A percentile compares a stretch with the other conserved stretches of the same genome.
Conservation (phyloP, 2,113 vertebrate species). For the Melanocharis versteri region DNA sequence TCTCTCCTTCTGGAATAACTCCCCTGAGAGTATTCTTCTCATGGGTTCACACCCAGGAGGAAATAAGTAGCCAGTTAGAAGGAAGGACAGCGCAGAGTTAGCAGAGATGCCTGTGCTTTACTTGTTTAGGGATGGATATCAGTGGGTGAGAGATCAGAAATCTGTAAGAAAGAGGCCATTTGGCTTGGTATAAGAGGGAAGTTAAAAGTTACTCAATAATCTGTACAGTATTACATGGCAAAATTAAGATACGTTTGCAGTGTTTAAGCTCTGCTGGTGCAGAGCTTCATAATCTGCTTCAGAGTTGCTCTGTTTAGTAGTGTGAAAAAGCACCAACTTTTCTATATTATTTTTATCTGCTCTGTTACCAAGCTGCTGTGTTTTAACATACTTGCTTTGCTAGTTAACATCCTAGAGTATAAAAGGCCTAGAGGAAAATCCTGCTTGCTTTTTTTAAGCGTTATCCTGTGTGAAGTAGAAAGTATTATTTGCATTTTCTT, state of each 20-base stretch:
- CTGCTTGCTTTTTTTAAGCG: neutral
- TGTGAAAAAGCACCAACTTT: neutral
- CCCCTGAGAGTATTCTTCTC: neutral
- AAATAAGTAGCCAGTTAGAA: neutral
- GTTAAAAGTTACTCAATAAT: neutral
- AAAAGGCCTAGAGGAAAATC: neutral
- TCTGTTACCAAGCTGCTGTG: neutral
- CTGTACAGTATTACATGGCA: neutral
- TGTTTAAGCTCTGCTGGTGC: neutral
- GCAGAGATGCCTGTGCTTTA: neutral
- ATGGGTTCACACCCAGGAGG: neutral
- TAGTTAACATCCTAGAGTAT: neutral
- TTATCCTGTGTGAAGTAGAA: neutral
- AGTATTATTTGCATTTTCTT: constrained; percentile 50
- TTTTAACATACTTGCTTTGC: neutral
- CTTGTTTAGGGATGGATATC: neutral
- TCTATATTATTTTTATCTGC: neutral
- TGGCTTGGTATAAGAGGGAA: neutral
- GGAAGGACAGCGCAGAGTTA: neutral
- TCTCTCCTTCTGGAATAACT: neutral
- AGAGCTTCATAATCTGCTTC: neutral
- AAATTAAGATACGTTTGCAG: neutral
- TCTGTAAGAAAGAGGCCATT: neutral
- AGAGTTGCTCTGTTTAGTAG: neutral
- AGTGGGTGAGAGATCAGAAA: neutral